Percentiles rank a stretch among this genome's conserved stretches.
These are phyloP conservation scores for Rhegmatorhina hoffmannsi DNA, from an alignment of 2,113 vertebrate species.

Conservation along the genomic window DNA sequence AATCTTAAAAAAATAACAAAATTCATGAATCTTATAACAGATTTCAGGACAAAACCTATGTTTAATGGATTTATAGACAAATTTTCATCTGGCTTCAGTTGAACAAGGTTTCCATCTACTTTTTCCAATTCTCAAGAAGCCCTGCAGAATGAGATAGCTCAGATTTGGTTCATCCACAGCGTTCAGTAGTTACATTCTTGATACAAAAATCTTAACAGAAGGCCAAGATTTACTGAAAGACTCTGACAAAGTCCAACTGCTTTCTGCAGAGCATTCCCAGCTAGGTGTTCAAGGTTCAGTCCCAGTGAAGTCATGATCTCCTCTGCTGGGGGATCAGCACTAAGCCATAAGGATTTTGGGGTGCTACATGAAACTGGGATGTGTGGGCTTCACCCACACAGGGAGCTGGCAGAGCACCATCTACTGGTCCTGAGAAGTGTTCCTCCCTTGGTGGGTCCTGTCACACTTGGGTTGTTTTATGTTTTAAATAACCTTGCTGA, in stretches of 20 bases:
- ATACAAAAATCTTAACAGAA: not conserved
- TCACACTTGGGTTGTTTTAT: not conserved
- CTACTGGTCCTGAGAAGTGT: not conserved
- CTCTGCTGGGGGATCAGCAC: not conserved
- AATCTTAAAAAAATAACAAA: not conserved
- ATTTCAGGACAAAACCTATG: not conserved
- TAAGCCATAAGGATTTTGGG: not conserved
- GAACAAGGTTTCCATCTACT: not conserved
- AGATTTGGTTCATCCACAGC: not conserved
- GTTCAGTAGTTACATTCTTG: not conserved
- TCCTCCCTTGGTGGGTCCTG: not conserved
- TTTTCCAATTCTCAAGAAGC: not conserved
- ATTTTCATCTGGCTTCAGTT: not conserved
- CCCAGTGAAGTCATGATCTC: not conserved
- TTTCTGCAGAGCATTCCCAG: not conserved
- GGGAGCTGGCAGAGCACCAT: not conserved
- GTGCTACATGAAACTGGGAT: not conserved
- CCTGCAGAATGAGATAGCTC: not conserved
- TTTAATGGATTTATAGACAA: not conserved
- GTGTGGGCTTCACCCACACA: not conserved
- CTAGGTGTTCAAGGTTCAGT: not conserved
- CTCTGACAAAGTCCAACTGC: not conserved
- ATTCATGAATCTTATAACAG: accelerated
- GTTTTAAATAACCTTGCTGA: constrained; percentile 4
- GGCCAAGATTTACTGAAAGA: not conserved